Base-by-base conservation (phyloP, 1,140 invertebrate species). In the Anoplolepis gracilipes region DNA sequence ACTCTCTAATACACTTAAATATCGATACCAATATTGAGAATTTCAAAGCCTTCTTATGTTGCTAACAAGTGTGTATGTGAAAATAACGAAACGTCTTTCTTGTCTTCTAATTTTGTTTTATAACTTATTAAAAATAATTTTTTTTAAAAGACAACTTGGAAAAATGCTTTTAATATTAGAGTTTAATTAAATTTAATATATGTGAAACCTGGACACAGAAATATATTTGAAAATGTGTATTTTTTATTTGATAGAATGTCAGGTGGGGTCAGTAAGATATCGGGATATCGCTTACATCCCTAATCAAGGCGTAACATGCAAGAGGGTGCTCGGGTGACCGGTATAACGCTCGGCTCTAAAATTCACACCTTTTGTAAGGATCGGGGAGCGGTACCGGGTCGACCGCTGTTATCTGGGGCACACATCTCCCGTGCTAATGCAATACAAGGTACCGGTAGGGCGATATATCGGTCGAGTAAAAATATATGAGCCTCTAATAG, bases 401-500 rank as follows among this genome's bases (percentile, higher is more conserved):
- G 77, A 87, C 59, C 36, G 78, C 76, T 33, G 81, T 90, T 92
- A 90, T 88, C 76, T 77, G 57, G 84, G 28, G 67, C 53, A 85
- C 49, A 65, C 64, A 88, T 75, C 28, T 59, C 6, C 22, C 30
- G 75, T 73, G 84, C 53, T 72, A 28, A 55, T 36, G 46, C 64
- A 61, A 72, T 86, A 88, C 53, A 39, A 19, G 16, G 70, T 30
- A 64, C 73, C 49, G 28, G 67, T 57, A 42, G n/a, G 67, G 69
- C 85, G 86, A 88, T 90, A 90, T 73, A 61, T 82, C 72, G 87
- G 85, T 88, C 33, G 39, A 39, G 64, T 46, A 86, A 82, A 62
- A 57, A 61, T 53, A 78, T 77, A 77, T 28, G 62, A 64, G 62
- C 53, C 77, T 87, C 90, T 92, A 90, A 87, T 79, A 86, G 86